Percentiles rank a stretch among this genome's conserved stretches.
Evolutionary conservation across 2,888 invertebrate species (phyloP).

Genomic region (Lasioglossum malachurum): DNA sequence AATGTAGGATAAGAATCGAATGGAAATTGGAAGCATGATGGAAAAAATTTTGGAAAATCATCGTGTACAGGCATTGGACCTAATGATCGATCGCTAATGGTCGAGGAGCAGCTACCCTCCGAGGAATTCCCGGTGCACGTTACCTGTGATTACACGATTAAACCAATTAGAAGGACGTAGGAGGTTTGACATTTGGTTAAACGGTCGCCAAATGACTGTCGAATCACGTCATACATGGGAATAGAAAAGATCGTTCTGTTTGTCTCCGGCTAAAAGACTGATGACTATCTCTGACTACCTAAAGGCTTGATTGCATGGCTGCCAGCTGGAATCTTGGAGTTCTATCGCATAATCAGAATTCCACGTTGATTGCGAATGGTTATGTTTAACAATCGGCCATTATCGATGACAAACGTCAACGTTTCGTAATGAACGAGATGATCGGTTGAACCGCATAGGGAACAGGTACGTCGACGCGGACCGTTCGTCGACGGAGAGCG

Average conservation of each 20-base stretch:
- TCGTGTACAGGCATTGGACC: not conserved
- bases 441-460: conserved; percentile 42
- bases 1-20: not conserved
- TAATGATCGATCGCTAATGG: conserved; percentile 1
- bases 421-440: conserved; percentile 63
- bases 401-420: conserved; percentile 63
- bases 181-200: conserved; percentile 64
- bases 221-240: conserved; percentile 65
- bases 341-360: conserved; percentile 66
- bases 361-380: conserved; percentile 62
- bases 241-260: conserved; percentile 71
- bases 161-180: conserved; percentile 47
- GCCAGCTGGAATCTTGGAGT: conserved; percentile 52
- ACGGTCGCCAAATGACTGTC: conserved; percentile 57
- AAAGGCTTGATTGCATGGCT: conserved; percentile 66
- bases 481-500: not conserved
- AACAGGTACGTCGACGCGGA: not conserved
- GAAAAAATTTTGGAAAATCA: not conserved
- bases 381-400: conserved; percentile 66
- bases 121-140: conserved; percentile 9
- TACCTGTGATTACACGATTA: conserved; percentile 42
- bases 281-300: conserved; percentile 64
- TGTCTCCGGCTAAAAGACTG: conserved; percentile 60
- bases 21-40: not conserved
- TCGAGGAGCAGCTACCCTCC: not conserved